These are phyloP conservation scores for Glaucopsyche alexis DNA, from an alignment of 2,888 invertebrate genomes.

Conservation along the genomic window DNA sequence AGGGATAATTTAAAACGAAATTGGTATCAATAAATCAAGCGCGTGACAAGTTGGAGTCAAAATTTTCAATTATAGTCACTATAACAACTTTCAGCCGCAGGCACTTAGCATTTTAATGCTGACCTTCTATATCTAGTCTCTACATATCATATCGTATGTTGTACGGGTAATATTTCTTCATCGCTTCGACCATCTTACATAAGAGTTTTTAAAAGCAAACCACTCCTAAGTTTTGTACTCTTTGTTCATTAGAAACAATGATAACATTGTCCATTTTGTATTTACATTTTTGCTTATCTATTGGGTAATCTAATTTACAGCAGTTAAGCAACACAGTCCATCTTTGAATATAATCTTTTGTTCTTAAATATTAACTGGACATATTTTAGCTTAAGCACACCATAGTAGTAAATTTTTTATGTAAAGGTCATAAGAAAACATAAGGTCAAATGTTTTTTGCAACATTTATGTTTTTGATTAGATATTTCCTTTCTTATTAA, in stretches of 20 bases:
- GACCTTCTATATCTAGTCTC: slow-evolving; percentile 21
- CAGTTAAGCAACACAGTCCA: slow-evolving; percentile 40
- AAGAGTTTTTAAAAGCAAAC: slow-evolving; percentile 63
- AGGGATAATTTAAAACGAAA: slow-evolving; percentile 16
- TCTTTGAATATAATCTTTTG: slow-evolving; percentile 10
- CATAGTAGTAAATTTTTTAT: background rate
- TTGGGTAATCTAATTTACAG: slow-evolving; percentile 51
- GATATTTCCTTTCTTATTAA: background rate
- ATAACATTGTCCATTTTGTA: slow-evolving; percentile 50
- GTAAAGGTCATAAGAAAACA: background rate
- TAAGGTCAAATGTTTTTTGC: background rate
- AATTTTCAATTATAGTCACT: slow-evolving; percentile 22
- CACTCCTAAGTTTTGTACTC: slow-evolving; percentile 48
- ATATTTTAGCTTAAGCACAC: background rate
- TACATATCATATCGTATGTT: background rate
- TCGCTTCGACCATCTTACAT: slow-evolving; percentile 56
- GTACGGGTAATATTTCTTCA: slow-evolving; percentile 51
- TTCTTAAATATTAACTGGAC: background rate
- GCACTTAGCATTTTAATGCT: slow-evolving; percentile 23
- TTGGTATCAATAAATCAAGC: slow-evolving; percentile 23
- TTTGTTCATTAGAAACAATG: slow-evolving; percentile 57
- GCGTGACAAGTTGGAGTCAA: slow-evolving; percentile 7
- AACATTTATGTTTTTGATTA: no score
- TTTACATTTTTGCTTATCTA: slow-evolving; percentile 63
- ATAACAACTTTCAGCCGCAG: slow-evolving; percentile 8